Evolutionary conservation across 2,797 vertebrate genomes (phyloP).

Genomic region (Muscicapa striata): DNA sequence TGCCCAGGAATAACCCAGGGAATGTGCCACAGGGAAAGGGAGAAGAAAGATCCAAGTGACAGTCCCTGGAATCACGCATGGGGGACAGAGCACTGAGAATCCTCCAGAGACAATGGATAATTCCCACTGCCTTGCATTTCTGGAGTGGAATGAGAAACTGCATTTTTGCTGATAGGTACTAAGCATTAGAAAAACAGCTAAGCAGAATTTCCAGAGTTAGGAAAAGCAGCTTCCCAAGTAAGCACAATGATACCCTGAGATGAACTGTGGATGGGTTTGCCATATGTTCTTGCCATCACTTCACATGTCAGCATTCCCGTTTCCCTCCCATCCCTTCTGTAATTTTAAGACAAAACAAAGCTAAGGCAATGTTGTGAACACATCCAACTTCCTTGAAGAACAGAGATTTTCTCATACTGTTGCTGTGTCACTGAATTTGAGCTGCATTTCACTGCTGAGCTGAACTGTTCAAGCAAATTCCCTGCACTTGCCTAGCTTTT

Average conservation of each 20-base stretch:
- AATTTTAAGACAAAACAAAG: not conserved
- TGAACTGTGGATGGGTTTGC: not conserved
- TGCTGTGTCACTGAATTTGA: not conserved
- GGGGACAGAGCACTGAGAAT: not conserved
- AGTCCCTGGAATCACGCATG: not conserved
- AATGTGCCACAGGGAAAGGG: not conserved
- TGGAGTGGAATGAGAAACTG: not conserved
- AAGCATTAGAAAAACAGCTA: not conserved
- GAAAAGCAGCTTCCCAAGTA: not conserved
- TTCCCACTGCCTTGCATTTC: not conserved
- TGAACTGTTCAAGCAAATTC: constrained; percentile 12
- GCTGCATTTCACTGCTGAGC: not conserved
- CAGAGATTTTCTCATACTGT: not conserved
- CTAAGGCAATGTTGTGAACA: not conserved
- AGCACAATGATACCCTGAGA: not conserved
- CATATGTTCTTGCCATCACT: not conserved
- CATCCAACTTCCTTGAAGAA: not conserved
- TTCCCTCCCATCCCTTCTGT: not conserved
- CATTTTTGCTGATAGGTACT: not conserved
- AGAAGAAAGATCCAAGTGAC: not conserved
- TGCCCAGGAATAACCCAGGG: not conserved
- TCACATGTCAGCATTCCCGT: not conserved
- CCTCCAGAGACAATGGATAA: not conserved
- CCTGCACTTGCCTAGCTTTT: not conserved
- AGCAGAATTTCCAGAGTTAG: not conserved